These are phyloP conservation scores for Neocrepidodera transversa DNA, from an alignment of 2,888 invertebrate species.

Conservation along the genomic window DNA sequence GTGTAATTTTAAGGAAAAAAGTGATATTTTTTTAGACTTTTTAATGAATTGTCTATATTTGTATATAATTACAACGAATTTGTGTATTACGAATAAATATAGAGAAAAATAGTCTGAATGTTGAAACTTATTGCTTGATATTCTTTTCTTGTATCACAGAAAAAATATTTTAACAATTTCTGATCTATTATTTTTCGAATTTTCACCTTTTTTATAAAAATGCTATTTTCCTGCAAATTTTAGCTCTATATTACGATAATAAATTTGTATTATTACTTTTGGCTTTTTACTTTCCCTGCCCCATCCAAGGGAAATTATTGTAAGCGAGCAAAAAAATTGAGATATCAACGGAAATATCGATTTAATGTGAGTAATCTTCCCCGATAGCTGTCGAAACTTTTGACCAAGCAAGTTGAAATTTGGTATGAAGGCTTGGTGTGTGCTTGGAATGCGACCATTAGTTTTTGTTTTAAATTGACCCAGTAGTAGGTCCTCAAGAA, in stretches of 20 bases:
- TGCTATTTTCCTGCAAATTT: neutral
- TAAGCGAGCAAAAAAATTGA: too few relatives aligned
- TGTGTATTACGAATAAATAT: conserved; percentile 17
- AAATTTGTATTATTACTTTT: neutral
- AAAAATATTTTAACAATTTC: conserved; percentile 17
- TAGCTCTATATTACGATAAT: neutral
- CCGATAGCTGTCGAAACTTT: too few relatives aligned
- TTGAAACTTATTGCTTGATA: conserved; percentile 25
- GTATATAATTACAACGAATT: conserved; percentile 2
- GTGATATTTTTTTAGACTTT: conserved; percentile 24
- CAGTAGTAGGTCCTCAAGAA: too few relatives aligned
- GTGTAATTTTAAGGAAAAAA: conserved; percentile 2
- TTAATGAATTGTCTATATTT: conserved; percentile 2
- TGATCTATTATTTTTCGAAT: neutral
- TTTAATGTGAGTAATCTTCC: too few relatives aligned
- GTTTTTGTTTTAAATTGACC: too few relatives aligned
- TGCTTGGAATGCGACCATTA: too few relatives aligned
- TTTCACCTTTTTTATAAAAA: conserved; percentile 6
- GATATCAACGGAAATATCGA: too few relatives aligned
- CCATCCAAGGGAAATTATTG: too few relatives aligned
- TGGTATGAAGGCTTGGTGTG: too few relatives aligned
- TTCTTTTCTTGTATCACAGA: conserved; percentile 32
- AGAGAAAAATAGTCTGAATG: conserved; percentile 48
- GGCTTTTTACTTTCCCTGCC: neutral
- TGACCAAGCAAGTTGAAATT: too few relatives aligned